Percentiles rank a stretch among this genome's conserved stretches.
Evolutionary conservation across 2,888 invertebrate genomes (phyloP).

Genomic region (Chrysodeixis includens): DNA sequence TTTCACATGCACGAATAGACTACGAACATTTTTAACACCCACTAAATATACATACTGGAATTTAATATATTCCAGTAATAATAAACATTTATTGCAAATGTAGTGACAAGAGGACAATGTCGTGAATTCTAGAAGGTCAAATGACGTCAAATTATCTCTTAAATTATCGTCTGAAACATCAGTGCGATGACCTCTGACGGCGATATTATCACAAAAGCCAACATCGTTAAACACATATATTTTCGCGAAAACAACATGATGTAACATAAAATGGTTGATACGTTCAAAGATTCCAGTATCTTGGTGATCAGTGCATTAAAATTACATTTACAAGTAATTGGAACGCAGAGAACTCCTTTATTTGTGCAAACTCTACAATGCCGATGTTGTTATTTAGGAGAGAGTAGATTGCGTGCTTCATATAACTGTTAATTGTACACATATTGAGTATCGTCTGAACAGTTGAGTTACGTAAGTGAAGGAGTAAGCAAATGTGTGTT

Average conservation of each 20-base stretch:
- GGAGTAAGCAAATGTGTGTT: constrained; percentile 52
- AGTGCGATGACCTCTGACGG: constrained; percentile 68
- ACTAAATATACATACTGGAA: neutral
- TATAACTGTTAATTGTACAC: constrained; percentile 43
- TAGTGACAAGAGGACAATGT: constrained; percentile 44
- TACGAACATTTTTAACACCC: neutral
- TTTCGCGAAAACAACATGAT: constrained; percentile 66
- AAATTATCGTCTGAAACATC: constrained; percentile 61
- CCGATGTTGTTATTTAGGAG: constrained; percentile 23
- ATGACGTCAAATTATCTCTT: constrained; percentile 55
- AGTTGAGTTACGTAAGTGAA: constrained; percentile 45
- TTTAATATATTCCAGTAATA: neutral
- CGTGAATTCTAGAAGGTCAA: constrained; percentile 58
- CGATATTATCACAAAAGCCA: constrained; percentile 71
- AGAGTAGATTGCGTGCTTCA: constrained; percentile 43
- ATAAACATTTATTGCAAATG: constrained; percentile 25
- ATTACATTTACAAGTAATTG: constrained; percentile 25
- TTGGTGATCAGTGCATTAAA: constrained; percentile 23
- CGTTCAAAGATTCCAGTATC: constrained; percentile 19
- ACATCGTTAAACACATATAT: constrained; percentile 66
- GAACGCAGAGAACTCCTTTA: neutral
- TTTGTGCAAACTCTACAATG: neutral
- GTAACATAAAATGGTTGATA: constrained; percentile 57
- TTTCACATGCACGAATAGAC: neutral
- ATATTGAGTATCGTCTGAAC: constrained; percentile 41